phyloP scores from a whole-genome alignment of 2,797 vertebrate species.

The Denticeps clupeoides region DNA sequence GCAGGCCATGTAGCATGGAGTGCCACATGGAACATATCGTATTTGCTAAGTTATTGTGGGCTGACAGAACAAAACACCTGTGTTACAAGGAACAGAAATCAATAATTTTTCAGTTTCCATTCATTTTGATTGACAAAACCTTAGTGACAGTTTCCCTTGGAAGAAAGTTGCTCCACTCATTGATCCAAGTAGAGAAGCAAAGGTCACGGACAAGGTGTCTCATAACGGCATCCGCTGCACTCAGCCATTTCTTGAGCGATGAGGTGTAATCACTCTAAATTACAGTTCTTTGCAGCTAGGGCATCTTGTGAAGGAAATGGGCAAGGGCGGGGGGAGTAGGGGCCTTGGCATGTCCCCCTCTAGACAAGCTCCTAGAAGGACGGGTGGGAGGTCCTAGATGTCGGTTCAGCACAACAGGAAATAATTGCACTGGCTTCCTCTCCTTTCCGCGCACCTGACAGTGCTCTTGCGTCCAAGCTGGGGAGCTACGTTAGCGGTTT shows the following conservation, averaged over 20 bases:
- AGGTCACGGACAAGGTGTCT: no score
- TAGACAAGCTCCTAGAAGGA: constrained; percentile 13
- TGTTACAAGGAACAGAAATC: no score
- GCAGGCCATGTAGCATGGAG: neutral
- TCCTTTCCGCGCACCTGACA: neutral
- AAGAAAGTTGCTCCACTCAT: no score
- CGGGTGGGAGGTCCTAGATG: constrained; percentile 12
- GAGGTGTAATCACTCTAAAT: constrained; percentile 31
- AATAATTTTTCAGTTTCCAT: neutral
- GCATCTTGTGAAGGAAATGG: neutral
- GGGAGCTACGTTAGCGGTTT: no score
- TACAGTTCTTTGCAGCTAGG: constrained; percentile 1
- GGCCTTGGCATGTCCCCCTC: neutral
- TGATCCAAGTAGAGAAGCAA: no score
- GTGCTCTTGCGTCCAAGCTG: neutral
- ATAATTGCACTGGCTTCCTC: constrained; percentile 23
- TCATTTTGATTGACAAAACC: no score
- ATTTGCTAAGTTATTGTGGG: neutral
- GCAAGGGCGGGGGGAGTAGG: neutral
- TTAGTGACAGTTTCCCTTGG: no score
- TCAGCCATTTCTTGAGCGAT: no score
- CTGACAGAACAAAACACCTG: no score
- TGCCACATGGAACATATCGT: neutral
- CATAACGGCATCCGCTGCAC: no score
- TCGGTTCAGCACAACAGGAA: constrained; percentile 20